phyloP scores from a whole-genome alignment of 2,888 invertebrate genomes.

The Drosophila kambysellisi region DNA sequence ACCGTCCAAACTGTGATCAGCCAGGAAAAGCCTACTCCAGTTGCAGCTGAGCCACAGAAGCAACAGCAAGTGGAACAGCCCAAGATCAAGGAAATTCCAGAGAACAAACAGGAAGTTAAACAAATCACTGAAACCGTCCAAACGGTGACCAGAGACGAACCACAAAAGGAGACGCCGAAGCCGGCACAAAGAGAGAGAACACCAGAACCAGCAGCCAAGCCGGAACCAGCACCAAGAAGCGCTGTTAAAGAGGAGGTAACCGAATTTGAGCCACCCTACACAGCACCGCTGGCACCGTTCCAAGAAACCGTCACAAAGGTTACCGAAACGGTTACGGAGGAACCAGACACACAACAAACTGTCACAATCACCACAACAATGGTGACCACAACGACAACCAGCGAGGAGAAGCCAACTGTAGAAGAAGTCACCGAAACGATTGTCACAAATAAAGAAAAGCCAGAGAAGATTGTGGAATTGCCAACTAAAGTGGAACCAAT shows the following conservation, averaged over 20 bases:
- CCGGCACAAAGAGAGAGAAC: conserved; percentile 15
- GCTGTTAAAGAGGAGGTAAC: conserved; percentile 36
- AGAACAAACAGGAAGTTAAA: conserved; percentile 10
- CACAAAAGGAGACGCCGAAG: conserved; percentile 1
- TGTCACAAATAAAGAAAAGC: conserved; percentile 16
- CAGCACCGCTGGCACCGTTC: conserved; percentile 66
- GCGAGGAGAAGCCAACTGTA: conserved; percentile 31
- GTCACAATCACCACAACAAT: conserved; percentile 61
- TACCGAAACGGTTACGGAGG: conserved; percentile 43
- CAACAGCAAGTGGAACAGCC: conserved; percentile 10
- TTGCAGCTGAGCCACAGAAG: conserved; percentile 1
- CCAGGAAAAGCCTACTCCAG: conserved; percentile 11
- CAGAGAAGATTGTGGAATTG: conserved; percentile 24
- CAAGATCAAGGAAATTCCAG: conserved; percentile 3
- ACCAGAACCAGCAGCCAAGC: conserved; percentile 36
- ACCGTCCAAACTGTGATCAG: conserved; percentile 44
- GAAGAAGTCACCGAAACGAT: conserved; percentile 25
- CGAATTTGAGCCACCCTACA: conserved; percentile 58
- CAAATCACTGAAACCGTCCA: conserved; percentile 53
- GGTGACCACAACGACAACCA: conserved; percentile 50
- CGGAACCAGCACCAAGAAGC: conserved; percentile 62
- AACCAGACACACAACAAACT: conserved; percentile 52
- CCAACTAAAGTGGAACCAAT: conserved; percentile 14
- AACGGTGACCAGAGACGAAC: conserved; percentile 27
- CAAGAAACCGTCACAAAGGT: conserved; percentile 15